phyloP scores from a whole-genome alignment of 2,888 invertebrate species.

The Gortyna flavago region DNA sequence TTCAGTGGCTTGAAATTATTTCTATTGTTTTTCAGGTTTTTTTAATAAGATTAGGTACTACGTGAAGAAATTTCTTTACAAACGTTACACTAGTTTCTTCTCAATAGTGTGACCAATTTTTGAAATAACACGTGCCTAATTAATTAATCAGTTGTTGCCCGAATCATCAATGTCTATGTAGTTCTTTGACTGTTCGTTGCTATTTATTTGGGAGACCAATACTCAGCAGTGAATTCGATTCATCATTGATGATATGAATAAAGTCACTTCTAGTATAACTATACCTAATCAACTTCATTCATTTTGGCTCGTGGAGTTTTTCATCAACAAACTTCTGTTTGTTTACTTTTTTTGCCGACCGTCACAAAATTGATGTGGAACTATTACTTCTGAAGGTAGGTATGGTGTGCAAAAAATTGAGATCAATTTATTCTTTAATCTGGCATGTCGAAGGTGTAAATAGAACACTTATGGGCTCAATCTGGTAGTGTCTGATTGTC shows the following conservation, averaged over 20 bases:
- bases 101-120: neutral
- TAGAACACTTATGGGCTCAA: constrained; percentile 47
- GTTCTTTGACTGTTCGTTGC: neutral
- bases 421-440: constrained; percentile 51
- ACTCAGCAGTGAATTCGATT: too few species aligned
- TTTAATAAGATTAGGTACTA: neutral
- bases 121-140: too few species aligned
- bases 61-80: neutral
- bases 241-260: neutral
- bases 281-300: constrained; percentile 59
- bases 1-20: neutral
- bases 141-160: neutral
- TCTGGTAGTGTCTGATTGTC: constrained; percentile 34
- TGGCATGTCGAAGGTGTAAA: constrained; percentile 45
- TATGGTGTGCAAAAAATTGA: constrained; percentile 67
- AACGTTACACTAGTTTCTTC: neutral
- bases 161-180: neutral
- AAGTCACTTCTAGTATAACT: constrained; percentile 71
- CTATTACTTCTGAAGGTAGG: constrained; percentile 72
- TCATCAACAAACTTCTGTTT: constrained; percentile 76
- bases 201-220: too few species aligned
- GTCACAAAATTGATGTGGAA: constrained; percentile 75
- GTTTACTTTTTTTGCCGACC: constrained; percentile 82
- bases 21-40: neutral
- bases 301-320: constrained; percentile 78